Evolutionary conservation across 1,140 invertebrate genomes (phyloP).

Genomic region (Schmidtea mediterranea): DNA sequence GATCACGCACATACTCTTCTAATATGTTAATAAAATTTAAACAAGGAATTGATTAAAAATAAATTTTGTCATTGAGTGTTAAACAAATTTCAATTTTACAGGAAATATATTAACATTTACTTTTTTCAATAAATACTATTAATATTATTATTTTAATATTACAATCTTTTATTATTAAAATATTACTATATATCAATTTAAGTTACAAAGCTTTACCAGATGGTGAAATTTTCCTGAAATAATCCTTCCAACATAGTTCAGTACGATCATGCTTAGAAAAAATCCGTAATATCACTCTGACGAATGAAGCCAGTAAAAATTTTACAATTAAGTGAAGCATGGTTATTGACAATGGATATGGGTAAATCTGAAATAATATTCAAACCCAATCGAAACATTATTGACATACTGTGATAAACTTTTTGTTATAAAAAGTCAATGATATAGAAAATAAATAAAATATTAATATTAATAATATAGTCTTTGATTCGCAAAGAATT

Average conservation of each 20-base stretch:
- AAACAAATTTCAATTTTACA: no score
- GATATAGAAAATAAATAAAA: slow-evolving; percentile 67
- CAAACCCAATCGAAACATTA: no score
- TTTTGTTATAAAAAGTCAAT: slow-evolving; percentile 74
- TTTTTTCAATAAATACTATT: no score
- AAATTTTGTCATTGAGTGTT: no score
- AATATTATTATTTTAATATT: no score
- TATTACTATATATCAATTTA: no score
- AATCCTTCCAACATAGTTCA: slow-evolving; percentile 38
- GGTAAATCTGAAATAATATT: slow-evolving; percentile 38
- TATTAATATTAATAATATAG: slow-evolving; percentile 31
- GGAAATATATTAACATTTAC: no score
- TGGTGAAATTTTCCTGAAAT: slow-evolving; percentile 33
- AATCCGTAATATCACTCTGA: slow-evolving; percentile 35
- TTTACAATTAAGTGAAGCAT: slow-evolving; percentile 54
- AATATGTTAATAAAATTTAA: no score
- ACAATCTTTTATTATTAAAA: no score
- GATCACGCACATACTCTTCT: no score
- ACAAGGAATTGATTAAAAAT: no score
- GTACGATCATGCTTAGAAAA: slow-evolving; percentile 36
- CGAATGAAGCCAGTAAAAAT: slow-evolving; percentile 41
- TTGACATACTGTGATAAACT: slow-evolving; percentile 48
- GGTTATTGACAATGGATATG: slow-evolving; percentile 53
- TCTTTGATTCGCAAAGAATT: background rate
- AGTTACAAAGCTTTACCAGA: no score